Conservation (phyloP, 2,797 vertebrate genomes). For the Sandelia bainsii region DNA sequence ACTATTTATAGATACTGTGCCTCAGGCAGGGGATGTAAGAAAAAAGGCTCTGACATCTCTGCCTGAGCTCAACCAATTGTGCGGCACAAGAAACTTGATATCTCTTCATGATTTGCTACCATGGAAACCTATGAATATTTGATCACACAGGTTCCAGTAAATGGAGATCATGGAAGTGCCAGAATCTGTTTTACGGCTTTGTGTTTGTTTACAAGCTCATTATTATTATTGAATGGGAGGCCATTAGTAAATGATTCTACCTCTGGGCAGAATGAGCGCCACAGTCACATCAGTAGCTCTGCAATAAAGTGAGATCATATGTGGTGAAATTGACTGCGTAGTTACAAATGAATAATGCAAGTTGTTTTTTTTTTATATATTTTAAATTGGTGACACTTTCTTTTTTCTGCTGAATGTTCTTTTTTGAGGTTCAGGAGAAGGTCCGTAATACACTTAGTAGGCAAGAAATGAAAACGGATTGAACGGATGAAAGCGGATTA, state of each 20-base stretch:
- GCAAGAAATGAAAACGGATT: slow-evolving; percentile 40
- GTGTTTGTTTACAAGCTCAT: slow-evolving; percentile 64
- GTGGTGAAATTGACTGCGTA: slow-evolving; percentile 25
- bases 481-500: slow-evolving; percentile 51
- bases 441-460: slow-evolving; percentile 27
- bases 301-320: slow-evolving; percentile 27
- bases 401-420: slow-evolving; percentile 38
- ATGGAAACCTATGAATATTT: slow-evolving; percentile 73
- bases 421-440: slow-evolving; percentile 10
- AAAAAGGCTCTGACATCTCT: slow-evolving; percentile 10
- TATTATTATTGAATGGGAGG: slow-evolving; percentile 58
- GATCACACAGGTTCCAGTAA: slow-evolving; percentile 63
- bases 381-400: background rate
- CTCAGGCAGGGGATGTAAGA: slow-evolving; percentile 5
- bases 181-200: slow-evolving; percentile 45
- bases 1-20: slow-evolving; percentile 7
- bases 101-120: slow-evolving; percentile 41
- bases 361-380: background rate
- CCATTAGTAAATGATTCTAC: slow-evolving; percentile 50
- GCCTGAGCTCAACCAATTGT: slow-evolving; percentile 12
- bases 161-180: slow-evolving; percentile 43
- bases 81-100: slow-evolving; percentile 38
- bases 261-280: slow-evolving; percentile 18
- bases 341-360: slow-evolving; percentile 43
- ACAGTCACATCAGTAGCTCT: slow-evolving; percentile 1